Base-by-base conservation (phyloP, 2,888 invertebrate species). In the Eulithis prunata region DNA sequence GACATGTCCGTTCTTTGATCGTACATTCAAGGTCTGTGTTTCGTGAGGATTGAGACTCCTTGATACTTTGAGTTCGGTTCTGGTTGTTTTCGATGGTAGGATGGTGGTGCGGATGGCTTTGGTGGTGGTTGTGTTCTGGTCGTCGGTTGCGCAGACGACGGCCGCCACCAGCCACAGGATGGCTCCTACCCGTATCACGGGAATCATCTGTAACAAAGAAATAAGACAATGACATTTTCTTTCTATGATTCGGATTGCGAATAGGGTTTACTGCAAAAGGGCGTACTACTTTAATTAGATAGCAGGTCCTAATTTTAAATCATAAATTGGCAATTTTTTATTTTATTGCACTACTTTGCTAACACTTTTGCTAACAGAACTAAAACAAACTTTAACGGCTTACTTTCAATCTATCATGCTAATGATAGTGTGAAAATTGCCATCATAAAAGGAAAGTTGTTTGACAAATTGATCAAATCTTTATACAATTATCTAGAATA, bases 1-100 rank as follows among this genome's bases (percentile, higher is more conserved):
- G 32, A 96, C 89, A 66, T 95, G 95, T 2, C 97, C 97, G 28
- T 95, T 94, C 79, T 95, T 95, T 0, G 97, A 96, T 77, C 95
- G 94, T 0, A 97, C 96, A 78, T 95, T 96, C 51, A 97, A 88
- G 45, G 97, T 96, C 80, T 96, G 96, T 55, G 96, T 96, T 71
- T 96, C 95, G 32, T 95, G 95, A 0, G 97, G 97, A 83, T 96
- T 95, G 13, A 97, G 91, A 81, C 96, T 96, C 69, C 97, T 93
- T 2, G 96, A 95, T 21, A 97, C 96, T 82, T 96, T 96, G 52
- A 97, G 90, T 82, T 96, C 96, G 0, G 97, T 96, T 66, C 96
- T 93, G 28, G 96, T 94, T 52, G 96, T 93, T 62, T 95, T 91
- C 5, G 96, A 95, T 1, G 93, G 91, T 38, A 93, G 82, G 64